phyloP scores from a whole-genome alignment of 2,888 invertebrate genomes.

The Drosophila barbarae region DNA sequence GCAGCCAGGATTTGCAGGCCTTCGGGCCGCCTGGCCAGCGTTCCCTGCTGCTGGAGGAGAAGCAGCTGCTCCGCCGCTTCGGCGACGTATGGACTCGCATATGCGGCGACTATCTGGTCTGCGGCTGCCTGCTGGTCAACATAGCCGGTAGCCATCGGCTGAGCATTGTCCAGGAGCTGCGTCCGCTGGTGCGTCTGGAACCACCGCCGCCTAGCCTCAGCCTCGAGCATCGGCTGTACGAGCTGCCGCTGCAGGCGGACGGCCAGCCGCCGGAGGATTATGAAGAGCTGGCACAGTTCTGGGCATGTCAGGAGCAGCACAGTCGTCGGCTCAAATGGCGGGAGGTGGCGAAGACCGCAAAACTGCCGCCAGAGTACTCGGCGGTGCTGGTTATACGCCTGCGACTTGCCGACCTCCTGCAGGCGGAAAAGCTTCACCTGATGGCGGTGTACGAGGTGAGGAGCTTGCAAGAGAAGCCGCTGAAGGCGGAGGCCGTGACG shows the following conservation, averaged over 20 bases:
- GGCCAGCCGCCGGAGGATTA: conserved; percentile 57
- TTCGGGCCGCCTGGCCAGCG: conserved; percentile 69
- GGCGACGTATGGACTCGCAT: conserved; percentile 75
- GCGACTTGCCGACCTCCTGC: conserved; percentile 48
- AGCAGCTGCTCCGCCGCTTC: conserved; percentile 70
- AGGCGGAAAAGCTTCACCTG: conserved; percentile 39
- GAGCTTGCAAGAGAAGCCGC: neutral
- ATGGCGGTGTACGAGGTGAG: conserved; percentile 47
- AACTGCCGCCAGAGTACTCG: conserved; percentile 69
- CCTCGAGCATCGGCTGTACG: conserved; percentile 65
- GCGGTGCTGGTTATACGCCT: conserved; percentile 68
- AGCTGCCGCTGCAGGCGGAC: conserved; percentile 54
- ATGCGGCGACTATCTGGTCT: conserved; percentile 57
- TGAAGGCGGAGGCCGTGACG: neutral
- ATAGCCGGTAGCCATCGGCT: conserved; percentile 43
- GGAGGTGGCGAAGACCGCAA: neutral
- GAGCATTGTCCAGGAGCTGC: conserved; percentile 39
- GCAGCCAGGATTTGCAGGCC: conserved; percentile 47
- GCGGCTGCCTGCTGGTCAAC: conserved; percentile 73
- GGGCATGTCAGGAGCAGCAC: conserved; percentile 51
- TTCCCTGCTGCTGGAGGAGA: conserved; percentile 71
- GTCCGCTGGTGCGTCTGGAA: conserved; percentile 43
- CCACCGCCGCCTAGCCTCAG: conserved; percentile 20
- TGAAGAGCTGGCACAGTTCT: conserved; percentile 58
- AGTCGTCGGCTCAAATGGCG: conserved; percentile 44